Base-by-base conservation (phyloP, 2,888 invertebrate species). In the Andrena bicolor region DNA sequence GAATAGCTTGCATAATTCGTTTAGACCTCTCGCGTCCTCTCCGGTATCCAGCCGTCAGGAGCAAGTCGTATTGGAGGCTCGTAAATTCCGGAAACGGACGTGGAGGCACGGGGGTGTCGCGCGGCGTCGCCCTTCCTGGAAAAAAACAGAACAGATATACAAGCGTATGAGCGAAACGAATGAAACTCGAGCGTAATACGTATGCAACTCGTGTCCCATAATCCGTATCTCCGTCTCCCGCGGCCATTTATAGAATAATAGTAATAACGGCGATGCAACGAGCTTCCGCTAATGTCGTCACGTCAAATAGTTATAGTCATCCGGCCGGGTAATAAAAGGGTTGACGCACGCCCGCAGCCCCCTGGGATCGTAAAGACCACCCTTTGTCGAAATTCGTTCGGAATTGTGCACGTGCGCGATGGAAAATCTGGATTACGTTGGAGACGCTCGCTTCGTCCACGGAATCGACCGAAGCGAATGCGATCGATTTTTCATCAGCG, bases 291-390 rank as follows among this genome's bases (percentile, higher is more conserved):
- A 92, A 93, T 92, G 91, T 93, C 89, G 88, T 90, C 92, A 90
- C 92, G 91, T 92, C 89, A 90, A 90, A 91, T 89, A 92, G 91
- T 91, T 91, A 90, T 79, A 89, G 90, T 90, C 91, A 91, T 91
- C 92, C 91, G 91, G 92, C 91, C 83, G 89, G 82, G 86, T 89
- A 90, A 91, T 90, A 89, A 92, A 93, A 91, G 93, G 93, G 92
- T 93, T 91, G 87, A 84, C 82, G 81, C 69, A 83, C 26, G 56
- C 56, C 23, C 83, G 85, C 76, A 56, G 4, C 71, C 76, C 86
- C 82, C 82, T 49, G 84, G 78, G 85, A 84, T 64, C 88, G 87
- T 88, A 88, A 89, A 89, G 87, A 84, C 76, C 88, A 89, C 82
- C 90, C 90, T 87, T 85, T 78, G 80, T 72, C 82, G 60, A 72